A percentile compares a stretch with the other conserved stretches of the same genome.
phyloP scores from a whole-genome alignment of 2,797 vertebrate species.

The Sebastolobus alascanus region DNA sequence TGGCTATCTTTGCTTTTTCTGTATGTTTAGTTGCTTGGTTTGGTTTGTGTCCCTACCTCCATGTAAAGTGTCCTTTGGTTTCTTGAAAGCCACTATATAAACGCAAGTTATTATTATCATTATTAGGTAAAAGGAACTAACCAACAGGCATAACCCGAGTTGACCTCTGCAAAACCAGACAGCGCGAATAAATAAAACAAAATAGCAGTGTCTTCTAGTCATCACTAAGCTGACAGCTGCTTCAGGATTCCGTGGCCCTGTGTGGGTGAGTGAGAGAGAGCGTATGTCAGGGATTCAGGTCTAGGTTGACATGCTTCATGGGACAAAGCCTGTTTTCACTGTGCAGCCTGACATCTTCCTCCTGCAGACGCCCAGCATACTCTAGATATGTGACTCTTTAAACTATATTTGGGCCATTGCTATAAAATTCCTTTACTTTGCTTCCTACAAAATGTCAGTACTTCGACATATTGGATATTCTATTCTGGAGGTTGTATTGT shows the following conservation, averaged over 20 bases:
- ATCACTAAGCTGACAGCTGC: conserved; percentile 44
- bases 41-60: too few relatives aligned
- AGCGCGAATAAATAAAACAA: conserved; percentile 22
- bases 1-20: too few relatives aligned
- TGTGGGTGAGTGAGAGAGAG: not conserved
- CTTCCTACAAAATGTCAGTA: not conserved
- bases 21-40: too few relatives aligned
- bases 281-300: conserved; percentile 17
- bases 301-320: conserved; percentile 37
- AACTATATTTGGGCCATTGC: not conserved
- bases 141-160: not conserved
- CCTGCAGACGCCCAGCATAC: not conserved
- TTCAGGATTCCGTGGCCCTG: not conserved
- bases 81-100: too few relatives aligned
- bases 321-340: conserved; percentile 18
- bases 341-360: conserved; percentile 18
- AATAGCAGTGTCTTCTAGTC: conserved; percentile 22
- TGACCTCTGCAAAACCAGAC: conserved; percentile 35
- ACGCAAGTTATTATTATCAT: too few relatives aligned
- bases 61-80: too few relatives aligned
- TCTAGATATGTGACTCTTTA: not conserved
- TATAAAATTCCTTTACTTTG: not conserved
- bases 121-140: not conserved
- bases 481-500: not conserved
- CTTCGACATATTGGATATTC: not conserved